Evolutionary conservation across 2,113 vertebrate genomes (phyloP), one percentile per base, ranked within the genome.

Genomic region (Stigmatopora nigra): DNA sequence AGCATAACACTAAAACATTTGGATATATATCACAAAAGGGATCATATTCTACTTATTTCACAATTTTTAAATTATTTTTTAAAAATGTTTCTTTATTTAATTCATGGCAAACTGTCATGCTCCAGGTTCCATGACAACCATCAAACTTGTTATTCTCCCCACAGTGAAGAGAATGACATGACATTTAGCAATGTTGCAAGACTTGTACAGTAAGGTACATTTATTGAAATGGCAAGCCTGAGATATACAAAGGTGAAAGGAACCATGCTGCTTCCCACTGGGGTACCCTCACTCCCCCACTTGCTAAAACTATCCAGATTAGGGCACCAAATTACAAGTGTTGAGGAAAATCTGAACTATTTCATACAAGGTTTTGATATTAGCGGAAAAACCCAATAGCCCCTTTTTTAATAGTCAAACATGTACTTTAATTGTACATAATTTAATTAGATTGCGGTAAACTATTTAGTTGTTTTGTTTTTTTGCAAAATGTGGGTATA

Each of bases 181-280:
- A 90, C 89, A 89, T 88, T 88, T 89, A 88, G 70, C 82, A 88
- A 84, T 82, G 80, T 78, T 84, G 78, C 84, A 78, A 77, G 73
- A 75, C 56, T 58, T 17, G 31, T 58, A 36, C 63, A 36, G 74
- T 88, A 85, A 88, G 84, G 86, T 76, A 80, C 17, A 22, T 61
- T 75, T 78, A 75, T 78, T 84, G 63, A 85, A 87, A 88, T 82
- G 83, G 86, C 86, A 85, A 73, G 31, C 72, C 78, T 83, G 80
- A 76, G 88, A 86, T 88, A 86, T 81, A 82, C 74, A 80, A 65
- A 71, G 69, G 82, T 89, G 84, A 89, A 89, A 89, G 81, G 82
- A 78, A 84, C 79, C 88, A 85, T 53, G 85, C 88, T 89, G 88
- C 70, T 83, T 78, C 79, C 78, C 86, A 86, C 82, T 76, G 82